Base-by-base conservation (phyloP, 1,140 invertebrate species). In the Camponotus floridanus region DNA sequence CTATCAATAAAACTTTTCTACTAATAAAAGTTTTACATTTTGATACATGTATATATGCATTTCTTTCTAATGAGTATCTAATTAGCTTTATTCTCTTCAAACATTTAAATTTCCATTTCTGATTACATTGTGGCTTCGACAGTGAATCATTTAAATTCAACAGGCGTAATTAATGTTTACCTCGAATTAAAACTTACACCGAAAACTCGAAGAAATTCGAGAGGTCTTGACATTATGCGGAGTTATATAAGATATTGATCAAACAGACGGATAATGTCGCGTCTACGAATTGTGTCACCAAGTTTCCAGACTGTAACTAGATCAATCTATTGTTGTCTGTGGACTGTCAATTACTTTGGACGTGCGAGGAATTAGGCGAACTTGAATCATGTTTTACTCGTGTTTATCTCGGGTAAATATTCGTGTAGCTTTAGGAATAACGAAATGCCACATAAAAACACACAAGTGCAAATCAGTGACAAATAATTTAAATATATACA, bases 191-290 rank as follows among this genome's bases (percentile, higher is more conserved):
- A 57, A 71, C 36, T 68, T 68, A 67, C 11, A 0, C 11, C 31
- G 18, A 9, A 2, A 48, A 71, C 36, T 73, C 45, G 39, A 55
- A 21, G 68, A 74, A 83, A 74, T 83, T 48, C 13, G 67, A 83
- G 79, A 74, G 74, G 55, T n/a, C 79, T 83, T 62, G 68, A 83
- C n/a, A 48, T 80, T 39, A 42, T 80, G 55, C 62, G 13, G n/a
- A 45, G 87, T 90, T 92, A 90, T 86, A 90, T 88, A 90, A 92
- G 90, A 92, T 92, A 92, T 94, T 94, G 94, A 94, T 94, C 93
- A 94, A 94, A 94, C 93, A 94, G 71, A 91, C 86, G 79, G 80
- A 92, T 91, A 92, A 94, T 92, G 86, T 87, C 85, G 73, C 57
- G 48, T 85, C 13, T 65, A 55, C 31, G 33, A 51, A 91, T 74